Evolutionary conservation across 1,140 invertebrate genomes (phyloP), one percentile per base, ranked within the genome.

Genomic region (Drosophila tropicalis): DNA sequence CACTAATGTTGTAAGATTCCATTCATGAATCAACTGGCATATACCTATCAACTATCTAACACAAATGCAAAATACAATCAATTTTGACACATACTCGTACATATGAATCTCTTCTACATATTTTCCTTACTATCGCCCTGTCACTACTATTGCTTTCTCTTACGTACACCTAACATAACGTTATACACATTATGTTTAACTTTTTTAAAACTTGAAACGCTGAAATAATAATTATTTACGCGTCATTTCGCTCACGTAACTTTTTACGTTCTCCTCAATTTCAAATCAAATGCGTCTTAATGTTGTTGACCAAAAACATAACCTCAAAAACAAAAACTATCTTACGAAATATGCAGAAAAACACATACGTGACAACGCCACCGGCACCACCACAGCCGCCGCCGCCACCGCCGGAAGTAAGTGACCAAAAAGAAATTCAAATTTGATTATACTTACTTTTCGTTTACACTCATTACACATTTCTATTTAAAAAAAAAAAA

Each of bases 321-420:
- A 75, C 36, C 51, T 41, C 67, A 39, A 54, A 68, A 63, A 58
- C 51, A 67, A 41, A 72, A 22, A 19, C 17, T 22, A 51, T 51
- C 19, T 9, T 51, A 51, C 44, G 15, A 19, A 22, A 51, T 22
- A 51, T 87, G 75, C 87, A 87, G 83, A 87, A 87, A 87, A 87
- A 87, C 76, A 87, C 83, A 83, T 87, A 87, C 76, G 83, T 87
- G 76, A 87, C 83, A 67, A 87, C 83, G 81, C 83, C 83, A 72
- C 56, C 62, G 83, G 83, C 79, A 76, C 83, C 83, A 66, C 84
- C 84, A 61, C 67, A 63, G 76, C 83, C 80, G 76, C 83, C 83
- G 66, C 80, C 83, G 76, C 83, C 83, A 89, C 84, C 83, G 83
- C 83, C 83, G 83, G 83, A 87, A 87, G 83, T 87, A 87, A 87